Conservation (phyloP, 1,140 invertebrate genomes). For the Stegodyphus mimosarum region DNA sequence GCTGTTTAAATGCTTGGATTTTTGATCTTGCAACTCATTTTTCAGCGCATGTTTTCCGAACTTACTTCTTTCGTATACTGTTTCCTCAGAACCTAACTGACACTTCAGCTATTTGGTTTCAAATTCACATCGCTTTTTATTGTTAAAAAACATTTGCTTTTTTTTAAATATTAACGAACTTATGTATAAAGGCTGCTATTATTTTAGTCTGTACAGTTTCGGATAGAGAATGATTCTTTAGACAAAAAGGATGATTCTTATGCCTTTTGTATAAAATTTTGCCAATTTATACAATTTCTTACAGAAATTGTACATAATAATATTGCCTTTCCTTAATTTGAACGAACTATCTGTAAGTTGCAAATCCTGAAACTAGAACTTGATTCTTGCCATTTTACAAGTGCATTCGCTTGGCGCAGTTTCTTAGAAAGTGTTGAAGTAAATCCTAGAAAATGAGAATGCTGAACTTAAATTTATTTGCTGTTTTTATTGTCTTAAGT, state of each 20-base stretch:
- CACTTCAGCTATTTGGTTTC: background rate
- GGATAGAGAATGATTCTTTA: too few relatives aligned
- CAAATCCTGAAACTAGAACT: too few relatives aligned
- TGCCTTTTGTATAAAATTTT: too few relatives aligned
- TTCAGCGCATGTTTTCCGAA: background rate
- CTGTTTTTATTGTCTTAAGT: background rate
- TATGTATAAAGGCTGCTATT: background rate
- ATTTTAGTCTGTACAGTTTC: too few relatives aligned
- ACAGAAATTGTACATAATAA: too few relatives aligned
- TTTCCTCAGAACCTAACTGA: background rate
- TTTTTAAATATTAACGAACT: background rate
- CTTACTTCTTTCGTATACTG: background rate
- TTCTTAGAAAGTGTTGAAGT: background rate
- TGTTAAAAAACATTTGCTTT: background rate
- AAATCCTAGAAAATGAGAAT: background rate
- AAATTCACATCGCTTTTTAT: background rate
- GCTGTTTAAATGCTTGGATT: too few relatives aligned
- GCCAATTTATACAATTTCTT: too few relatives aligned
- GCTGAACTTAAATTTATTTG: background rate
- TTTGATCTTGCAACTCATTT: background rate
- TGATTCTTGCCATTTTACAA: too few relatives aligned
- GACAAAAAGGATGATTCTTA: too few relatives aligned
- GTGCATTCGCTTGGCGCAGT: too few relatives aligned
- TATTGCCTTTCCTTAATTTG: too few relatives aligned
- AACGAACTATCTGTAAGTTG: too few relatives aligned